Evolutionary conservation across 2,113 vertebrate species (phyloP).

Genomic region (Heterocephalus glaber): DNA sequence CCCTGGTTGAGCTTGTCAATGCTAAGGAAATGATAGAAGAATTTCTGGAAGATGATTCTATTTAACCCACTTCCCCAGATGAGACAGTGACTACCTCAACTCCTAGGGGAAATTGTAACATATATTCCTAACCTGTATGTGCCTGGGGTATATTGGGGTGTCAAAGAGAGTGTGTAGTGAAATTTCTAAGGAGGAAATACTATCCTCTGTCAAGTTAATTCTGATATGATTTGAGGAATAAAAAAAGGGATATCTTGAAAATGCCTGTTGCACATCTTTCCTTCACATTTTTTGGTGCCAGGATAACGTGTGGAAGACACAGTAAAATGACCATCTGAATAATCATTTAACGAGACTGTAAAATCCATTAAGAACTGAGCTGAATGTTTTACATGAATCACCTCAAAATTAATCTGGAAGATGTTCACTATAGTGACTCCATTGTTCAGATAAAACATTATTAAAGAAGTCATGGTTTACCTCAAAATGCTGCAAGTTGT

Average conservation of each 20-base stretch:
- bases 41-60: background rate
- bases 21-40: background rate
- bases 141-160: background rate
- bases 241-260: background rate
- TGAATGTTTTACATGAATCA: background rate
- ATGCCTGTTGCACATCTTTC: background rate
- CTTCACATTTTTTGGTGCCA: background rate
- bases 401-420: background rate
- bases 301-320: background rate
- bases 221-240: background rate
- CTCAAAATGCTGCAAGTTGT: background rate
- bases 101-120: background rate
- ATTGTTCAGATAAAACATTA: conserved; percentile 2
- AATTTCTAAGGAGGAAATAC: background rate
- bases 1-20: background rate
- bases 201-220: background rate
- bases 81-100: background rate
- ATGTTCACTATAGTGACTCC: background rate
- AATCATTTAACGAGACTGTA: conserved; percentile 1
- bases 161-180: background rate
- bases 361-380: background rate
- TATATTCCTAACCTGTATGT: background rate
- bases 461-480: background rate
- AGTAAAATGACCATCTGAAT: background rate
- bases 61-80: background rate